These are phyloP conservation scores for Syngnathus typhle DNA, from an alignment of 2,113 vertebrate genomes.

Conservation along the genomic window DNA sequence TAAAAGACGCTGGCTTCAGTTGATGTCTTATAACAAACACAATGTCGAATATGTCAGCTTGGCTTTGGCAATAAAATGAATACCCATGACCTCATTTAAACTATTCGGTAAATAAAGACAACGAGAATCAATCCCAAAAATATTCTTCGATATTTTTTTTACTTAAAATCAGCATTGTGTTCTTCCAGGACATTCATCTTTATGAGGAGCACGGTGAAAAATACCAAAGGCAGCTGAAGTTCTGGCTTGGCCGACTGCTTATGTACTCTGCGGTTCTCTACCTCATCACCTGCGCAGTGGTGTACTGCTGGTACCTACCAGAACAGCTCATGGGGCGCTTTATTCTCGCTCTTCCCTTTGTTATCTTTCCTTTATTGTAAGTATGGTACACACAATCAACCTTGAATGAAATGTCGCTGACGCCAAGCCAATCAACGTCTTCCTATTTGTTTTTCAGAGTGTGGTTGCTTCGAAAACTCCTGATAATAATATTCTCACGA, in stretches of 20 bases:
- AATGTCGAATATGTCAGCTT: not conserved
- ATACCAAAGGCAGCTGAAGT: slow-evolving; percentile 89
- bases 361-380: slow-evolving; percentile 92
- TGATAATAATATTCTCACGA: slow-evolving; percentile 86
- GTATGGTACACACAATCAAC: slow-evolving; percentile 54
- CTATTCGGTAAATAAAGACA: too few species aligned
- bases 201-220: slow-evolving; percentile 92
- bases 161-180: not conserved
- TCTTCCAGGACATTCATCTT: slow-evolving; percentile 80
- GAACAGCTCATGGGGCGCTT: slow-evolving; percentile 83
- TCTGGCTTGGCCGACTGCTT: slow-evolving; percentile 89
- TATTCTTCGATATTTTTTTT: not conserved
- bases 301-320: slow-evolving; percentile 93
- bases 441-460: slow-evolving; percentile 70
- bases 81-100: too few species aligned
- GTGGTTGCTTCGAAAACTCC: slow-evolving; percentile 85
- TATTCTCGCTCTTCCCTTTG: slow-evolving; percentile 81
- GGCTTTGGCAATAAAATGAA: not conserved
- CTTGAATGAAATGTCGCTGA: not conserved
- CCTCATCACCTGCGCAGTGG: slow-evolving; percentile 78
- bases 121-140: too few species aligned
- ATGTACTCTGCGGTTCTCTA: slow-evolving; percentile 86
- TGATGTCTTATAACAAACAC: not conserved
- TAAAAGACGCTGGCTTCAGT: not conserved
- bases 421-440: not conserved